phyloP scores from a whole-genome alignment of 2,797 vertebrate genomes.

The Mionectes olivaceus region DNA sequence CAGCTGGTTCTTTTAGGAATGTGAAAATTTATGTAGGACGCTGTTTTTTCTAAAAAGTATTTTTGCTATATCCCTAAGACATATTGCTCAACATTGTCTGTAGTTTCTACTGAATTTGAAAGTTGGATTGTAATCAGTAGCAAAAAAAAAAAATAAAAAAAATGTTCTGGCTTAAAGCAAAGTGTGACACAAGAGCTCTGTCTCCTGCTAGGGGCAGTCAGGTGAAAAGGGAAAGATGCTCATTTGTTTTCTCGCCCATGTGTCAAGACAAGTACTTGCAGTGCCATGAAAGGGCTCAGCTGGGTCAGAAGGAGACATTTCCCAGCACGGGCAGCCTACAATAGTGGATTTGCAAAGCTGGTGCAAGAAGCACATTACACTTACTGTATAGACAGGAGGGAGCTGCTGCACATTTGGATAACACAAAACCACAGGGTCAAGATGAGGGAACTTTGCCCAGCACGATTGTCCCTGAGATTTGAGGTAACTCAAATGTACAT shows the following conservation, averaged over 20 bases:
- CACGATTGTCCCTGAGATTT: not conserved
- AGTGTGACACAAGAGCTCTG: not conserved
- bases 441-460: not conserved
- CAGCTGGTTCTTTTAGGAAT: not conserved
- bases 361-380: not conserved
- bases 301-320: not conserved
- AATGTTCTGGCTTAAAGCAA: not conserved
- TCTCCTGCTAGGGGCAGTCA: not conserved
- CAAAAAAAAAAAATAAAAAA: not conserved
- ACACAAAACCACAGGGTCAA: not conserved
- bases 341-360: not conserved
- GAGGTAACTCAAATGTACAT: not conserved
- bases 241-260: not conserved
- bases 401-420: not conserved
- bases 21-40: not conserved
- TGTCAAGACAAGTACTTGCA: not conserved
- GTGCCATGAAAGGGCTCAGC: not conserved
- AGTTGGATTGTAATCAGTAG: not conserved
- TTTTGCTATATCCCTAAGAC: not conserved
- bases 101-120: not conserved
- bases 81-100: not conserved
- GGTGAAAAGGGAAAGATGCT: not conserved
- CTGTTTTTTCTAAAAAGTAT: not conserved
- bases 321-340: not conserved
- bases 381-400: not conserved